phyloP scores from a whole-genome alignment of 2,113 vertebrate genomes.

The Erythrocercus mccallii region DNA sequence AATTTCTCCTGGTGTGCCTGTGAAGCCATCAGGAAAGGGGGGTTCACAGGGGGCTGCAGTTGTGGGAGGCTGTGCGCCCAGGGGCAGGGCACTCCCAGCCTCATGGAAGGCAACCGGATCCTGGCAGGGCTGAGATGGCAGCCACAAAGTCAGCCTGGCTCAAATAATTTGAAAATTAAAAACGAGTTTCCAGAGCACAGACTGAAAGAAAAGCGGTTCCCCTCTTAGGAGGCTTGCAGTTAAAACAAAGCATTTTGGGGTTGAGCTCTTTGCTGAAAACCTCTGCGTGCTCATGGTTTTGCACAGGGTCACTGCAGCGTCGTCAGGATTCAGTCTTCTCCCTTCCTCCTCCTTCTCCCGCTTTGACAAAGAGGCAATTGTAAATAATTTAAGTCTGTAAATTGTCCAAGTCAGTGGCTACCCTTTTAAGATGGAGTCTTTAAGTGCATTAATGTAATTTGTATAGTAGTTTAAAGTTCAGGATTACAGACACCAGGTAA shows the following conservation, averaged over 20 bases:
- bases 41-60: background rate
- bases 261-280: background rate
- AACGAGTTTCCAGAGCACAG: background rate
- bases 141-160: background rate
- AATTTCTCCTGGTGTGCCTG: background rate
- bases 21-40: background rate
- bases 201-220: background rate
- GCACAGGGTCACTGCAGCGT: background rate
- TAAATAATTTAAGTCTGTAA: conserved; percentile 2
- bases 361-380: background rate
- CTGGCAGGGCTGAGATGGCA: background rate
- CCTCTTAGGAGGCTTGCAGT: background rate
- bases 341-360: background rate
- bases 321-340: background rate
- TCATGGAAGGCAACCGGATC: fast-evolving
- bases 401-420: background rate
- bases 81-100: background rate
- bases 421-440: background rate
- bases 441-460: background rate
- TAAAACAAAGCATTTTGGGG: background rate
- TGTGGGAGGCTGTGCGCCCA: background rate
- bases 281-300: fast-evolving
- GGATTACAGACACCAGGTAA: background rate
- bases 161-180: conserved; percentile 18
- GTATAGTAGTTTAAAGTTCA: background rate